phyloP scores from a whole-genome alignment of 2,113 vertebrate species.

The Chlamydotis undulata region DNA sequence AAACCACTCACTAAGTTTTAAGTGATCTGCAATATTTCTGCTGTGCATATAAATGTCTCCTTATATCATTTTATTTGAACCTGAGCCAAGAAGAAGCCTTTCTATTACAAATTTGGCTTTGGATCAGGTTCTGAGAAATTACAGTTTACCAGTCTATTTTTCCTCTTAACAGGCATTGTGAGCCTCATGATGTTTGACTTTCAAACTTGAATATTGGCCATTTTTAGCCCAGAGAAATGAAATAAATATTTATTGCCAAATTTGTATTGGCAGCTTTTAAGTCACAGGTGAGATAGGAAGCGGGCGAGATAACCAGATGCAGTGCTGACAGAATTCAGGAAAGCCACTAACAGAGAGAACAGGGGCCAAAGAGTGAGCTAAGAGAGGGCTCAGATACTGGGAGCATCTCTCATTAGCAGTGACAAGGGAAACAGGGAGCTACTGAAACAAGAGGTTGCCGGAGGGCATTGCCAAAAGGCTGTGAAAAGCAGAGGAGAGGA shows the following conservation, averaged over 20 bases:
- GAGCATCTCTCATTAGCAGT: neutral
- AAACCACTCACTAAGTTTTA: neutral
- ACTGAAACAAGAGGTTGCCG: neutral
- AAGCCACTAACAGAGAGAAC: neutral
- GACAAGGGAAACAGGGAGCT: neutral
- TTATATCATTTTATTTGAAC: neutral
- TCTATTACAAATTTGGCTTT: neutral
- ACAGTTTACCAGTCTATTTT: neutral
- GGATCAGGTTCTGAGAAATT: neutral
- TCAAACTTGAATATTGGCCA: slow-evolving; percentile 59
- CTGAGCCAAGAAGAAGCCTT: neutral
- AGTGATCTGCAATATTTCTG: neutral
- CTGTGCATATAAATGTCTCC: neutral
- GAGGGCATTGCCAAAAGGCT: neutral
- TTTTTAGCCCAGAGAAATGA: slow-evolving; percentile 41
- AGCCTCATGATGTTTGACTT: slow-evolving; percentile 53
- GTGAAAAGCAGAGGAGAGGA: neutral
- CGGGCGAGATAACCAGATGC: neutral
- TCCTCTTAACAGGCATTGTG: slow-evolving; percentile 18
- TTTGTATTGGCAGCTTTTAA: slow-evolving; percentile 59
- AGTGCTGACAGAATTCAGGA: neutral
- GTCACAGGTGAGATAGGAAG: neutral
- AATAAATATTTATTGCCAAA: slow-evolving; percentile 50
- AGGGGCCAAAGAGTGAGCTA: neutral
- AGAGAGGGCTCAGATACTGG: neutral